Percentiles rank a stretch among this genome's conserved stretches.
phyloP scores from a whole-genome alignment of 2,888 invertebrate genomes.

The Merodon equestris region DNA sequence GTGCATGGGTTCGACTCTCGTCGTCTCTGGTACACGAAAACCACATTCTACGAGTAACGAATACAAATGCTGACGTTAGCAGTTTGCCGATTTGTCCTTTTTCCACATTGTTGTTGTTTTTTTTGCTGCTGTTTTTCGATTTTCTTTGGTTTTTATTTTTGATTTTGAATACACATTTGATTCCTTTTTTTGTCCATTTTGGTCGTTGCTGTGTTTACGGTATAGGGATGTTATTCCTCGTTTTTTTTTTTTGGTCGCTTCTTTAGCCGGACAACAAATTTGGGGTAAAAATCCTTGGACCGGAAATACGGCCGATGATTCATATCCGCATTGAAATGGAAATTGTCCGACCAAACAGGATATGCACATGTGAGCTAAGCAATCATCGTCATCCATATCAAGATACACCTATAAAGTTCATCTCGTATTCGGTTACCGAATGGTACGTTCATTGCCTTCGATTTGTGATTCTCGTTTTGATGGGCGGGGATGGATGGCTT shows the following conservation, averaged over 20 bases:
- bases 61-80: slow-evolving; percentile 65
- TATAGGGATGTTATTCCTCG: background rate
- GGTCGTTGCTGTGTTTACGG: slow-evolving; percentile 8
- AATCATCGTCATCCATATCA: slow-evolving; percentile 64
- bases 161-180: slow-evolving; percentile 54
- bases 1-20: slow-evolving; percentile 3
- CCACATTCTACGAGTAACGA: slow-evolving; percentile 49
- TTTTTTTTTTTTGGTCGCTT: slow-evolving; percentile 29
- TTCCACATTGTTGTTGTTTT: slow-evolving; percentile 50
- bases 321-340: slow-evolving; percentile 69
- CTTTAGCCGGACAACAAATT: slow-evolving; percentile 64
- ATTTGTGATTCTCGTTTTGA: too few relatives aligned
- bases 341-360: slow-evolving; percentile 68
- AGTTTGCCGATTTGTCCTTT: slow-evolving; percentile 33
- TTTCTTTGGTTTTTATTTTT: slow-evolving; percentile 3
- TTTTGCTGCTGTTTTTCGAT: slow-evolving; percentile 15
- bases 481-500: too few relatives aligned
- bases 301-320: slow-evolving; percentile 68
- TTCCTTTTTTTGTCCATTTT: slow-evolving; percentile 16
- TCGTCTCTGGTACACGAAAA: slow-evolving; percentile 10
- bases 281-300: slow-evolving; percentile 68
- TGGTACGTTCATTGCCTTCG: too few relatives aligned
- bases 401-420: slow-evolving; percentile 50
- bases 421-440: slow-evolving; percentile 13
- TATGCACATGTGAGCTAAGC: slow-evolving; percentile 67